Evolutionary conservation across 2,888 invertebrate species (phyloP).

Genomic region (Campaea margaritaria): DNA sequence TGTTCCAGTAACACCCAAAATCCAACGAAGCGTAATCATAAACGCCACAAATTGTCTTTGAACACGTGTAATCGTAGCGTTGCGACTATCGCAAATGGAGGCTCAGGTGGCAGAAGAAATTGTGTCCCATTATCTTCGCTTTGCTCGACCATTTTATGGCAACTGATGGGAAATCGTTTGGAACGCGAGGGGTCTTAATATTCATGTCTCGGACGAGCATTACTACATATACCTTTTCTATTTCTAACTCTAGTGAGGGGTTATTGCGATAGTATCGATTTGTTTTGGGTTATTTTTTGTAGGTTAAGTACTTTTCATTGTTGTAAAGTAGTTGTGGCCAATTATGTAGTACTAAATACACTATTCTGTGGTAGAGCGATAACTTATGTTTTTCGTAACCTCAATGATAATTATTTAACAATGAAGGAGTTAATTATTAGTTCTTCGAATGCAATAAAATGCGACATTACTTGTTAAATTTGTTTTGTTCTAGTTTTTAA

Average conservation of each 20-base stretch:
- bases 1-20: not conserved
- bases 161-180: constrained; percentile 73
- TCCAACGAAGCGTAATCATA: constrained; percentile 27
- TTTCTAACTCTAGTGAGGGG: constrained; percentile 1
- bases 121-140: constrained; percentile 73
- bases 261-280: not conserved
- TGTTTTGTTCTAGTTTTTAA: no score
- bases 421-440: no score
- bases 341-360: no score
- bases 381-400: no score
- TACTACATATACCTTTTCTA: constrained; percentile 22
- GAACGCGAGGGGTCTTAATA: constrained; percentile 67
- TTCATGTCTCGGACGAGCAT: constrained; percentile 57
- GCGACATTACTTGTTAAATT: no score
- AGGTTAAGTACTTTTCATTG: not conserved
- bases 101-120: constrained; percentile 78
- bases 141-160: constrained; percentile 73
- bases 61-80: constrained; percentile 50
- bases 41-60: constrained; percentile 47
- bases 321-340: no score
- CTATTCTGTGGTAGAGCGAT: no score
- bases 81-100: constrained; percentile 44
- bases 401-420: no score
- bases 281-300: constrained; percentile 2
- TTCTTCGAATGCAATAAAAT: no score